Percentiles rank a stretch among this genome's conserved stretches.
These are phyloP conservation scores for Lutraria rhynchaena DNA, from an alignment of 1,140 invertebrate species.

Conservation along the genomic window DNA sequence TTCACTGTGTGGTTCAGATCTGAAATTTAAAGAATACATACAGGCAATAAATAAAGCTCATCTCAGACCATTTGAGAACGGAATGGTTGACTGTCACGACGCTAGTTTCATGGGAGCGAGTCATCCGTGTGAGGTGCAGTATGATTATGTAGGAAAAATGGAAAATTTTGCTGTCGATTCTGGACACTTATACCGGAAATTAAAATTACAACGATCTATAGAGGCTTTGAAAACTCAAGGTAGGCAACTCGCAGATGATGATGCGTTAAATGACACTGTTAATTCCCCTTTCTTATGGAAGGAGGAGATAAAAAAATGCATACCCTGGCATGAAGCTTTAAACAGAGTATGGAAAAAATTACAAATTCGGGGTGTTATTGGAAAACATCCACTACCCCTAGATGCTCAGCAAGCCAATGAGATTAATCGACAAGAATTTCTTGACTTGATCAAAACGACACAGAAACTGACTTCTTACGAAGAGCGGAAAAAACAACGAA, in stretches of 20 bases:
- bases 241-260: constrained; percentile 53
- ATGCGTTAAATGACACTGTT: constrained; percentile 56
- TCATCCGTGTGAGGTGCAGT: constrained; percentile 57
- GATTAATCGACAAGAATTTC: constrained; percentile 31
- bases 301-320: constrained; percentile 22
- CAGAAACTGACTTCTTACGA: not conserved
- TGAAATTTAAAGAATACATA: constrained; percentile 61
- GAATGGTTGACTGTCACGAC: constrained; percentile 53
- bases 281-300: constrained; percentile 48
- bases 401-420: constrained; percentile 4
- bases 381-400: constrained; percentile 52
- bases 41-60: constrained; percentile 37
- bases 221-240: constrained; percentile 23
- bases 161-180: constrained; percentile 56
- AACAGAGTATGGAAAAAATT: constrained; percentile 59
- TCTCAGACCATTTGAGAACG: not conserved
- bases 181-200: constrained; percentile 29
- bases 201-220: constrained; percentile 38
- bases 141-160: constrained; percentile 62
- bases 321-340: constrained; percentile 53
- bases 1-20: constrained; percentile 52
- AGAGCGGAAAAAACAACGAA: constrained; percentile 34
- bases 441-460: constrained; percentile 20
- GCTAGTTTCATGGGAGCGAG: constrained; percentile 33
- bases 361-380: constrained; percentile 55